phyloP scores from a whole-genome alignment of 1,140 invertebrate species.

The Caenorhabditis brenneri region DNA sequence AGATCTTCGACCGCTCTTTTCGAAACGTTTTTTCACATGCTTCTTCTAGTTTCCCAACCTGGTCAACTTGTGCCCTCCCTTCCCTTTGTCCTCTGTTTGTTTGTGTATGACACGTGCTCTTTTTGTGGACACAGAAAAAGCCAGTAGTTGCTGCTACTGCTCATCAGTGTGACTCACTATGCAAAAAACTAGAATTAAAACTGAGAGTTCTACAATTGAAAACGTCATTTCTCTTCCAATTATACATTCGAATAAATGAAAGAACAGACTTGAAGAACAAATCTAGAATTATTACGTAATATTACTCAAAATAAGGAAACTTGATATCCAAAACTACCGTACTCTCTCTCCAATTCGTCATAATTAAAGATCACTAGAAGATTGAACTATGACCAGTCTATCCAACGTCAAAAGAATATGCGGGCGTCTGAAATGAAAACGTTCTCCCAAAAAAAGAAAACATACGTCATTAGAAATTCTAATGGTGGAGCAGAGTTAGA shows the following conservation, averaged over 20 bases:
- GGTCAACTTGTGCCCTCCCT: neutral
- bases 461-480: conserved; percentile 34
- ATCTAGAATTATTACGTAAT: too few relatives aligned
- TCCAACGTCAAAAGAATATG: neutral
- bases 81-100: neutral
- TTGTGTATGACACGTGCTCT: neutral
- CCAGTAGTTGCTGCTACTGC: too few relatives aligned
- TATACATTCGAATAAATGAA: too few relatives aligned
- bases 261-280: too few relatives aligned
- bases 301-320: too few relatives aligned
- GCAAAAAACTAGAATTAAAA: neutral
- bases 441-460: neutral
- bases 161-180: neutral
- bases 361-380: too few relatives aligned
- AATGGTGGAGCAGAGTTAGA: neutral
- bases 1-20: too few relatives aligned
- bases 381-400: neutral
- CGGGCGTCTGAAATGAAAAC: neutral
- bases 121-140: neutral
- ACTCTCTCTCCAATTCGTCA: too few relatives aligned
- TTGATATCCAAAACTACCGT: too few relatives aligned
- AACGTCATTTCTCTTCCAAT: too few relatives aligned
- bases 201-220: neutral
- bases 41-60: neutral
- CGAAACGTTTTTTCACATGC: too few relatives aligned